phyloP scores from a whole-genome alignment of 2,888 invertebrate species.

The Napeogenes sylphis region DNA sequence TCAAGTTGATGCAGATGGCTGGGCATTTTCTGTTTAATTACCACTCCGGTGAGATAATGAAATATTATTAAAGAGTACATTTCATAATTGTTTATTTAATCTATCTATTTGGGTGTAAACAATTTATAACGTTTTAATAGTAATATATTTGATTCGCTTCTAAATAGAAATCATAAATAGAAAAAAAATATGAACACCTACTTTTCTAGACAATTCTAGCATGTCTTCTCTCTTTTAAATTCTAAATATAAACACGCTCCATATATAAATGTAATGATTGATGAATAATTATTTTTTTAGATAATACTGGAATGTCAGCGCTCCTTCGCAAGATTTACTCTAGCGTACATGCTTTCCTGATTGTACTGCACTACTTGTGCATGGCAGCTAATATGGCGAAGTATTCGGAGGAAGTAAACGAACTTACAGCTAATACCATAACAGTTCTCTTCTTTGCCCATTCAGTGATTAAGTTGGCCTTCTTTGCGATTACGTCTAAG shows the following conservation, averaged over 20 bases:
- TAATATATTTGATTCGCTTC: too few species aligned
- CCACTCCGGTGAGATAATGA: constrained; percentile 73
- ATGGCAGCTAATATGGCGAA: constrained; percentile 83
- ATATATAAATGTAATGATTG: too few species aligned
- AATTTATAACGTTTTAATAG: too few species aligned
- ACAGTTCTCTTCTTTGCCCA: constrained; percentile 89
- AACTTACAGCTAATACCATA: constrained; percentile 86
- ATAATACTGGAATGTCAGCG: constrained; percentile 65
- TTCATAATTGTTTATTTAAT: too few species aligned
- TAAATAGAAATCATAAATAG: too few species aligned
- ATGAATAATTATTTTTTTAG: constrained; percentile 38
- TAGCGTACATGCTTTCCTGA: constrained; percentile 77
- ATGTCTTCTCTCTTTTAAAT: too few species aligned
- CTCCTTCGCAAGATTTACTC: constrained; percentile 80
- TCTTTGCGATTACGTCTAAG: constrained; percentile 85
- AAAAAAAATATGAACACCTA: too few species aligned
- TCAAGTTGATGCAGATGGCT: constrained; percentile 84
- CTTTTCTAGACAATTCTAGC: too few species aligned
- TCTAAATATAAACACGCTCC: too few species aligned
- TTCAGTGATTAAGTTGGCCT: constrained; percentile 84
- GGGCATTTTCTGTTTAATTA: constrained; percentile 91
- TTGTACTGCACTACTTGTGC: constrained; percentile 79
- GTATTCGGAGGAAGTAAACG: constrained; percentile 86
- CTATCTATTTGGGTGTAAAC: too few species aligned
- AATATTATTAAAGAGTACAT: too few species aligned